A percentile compares a stretch with the other conserved stretches of the same genome.
phyloP scores from a whole-genome alignment of 2,888 invertebrate genomes.

The Molanna angustata region DNA sequence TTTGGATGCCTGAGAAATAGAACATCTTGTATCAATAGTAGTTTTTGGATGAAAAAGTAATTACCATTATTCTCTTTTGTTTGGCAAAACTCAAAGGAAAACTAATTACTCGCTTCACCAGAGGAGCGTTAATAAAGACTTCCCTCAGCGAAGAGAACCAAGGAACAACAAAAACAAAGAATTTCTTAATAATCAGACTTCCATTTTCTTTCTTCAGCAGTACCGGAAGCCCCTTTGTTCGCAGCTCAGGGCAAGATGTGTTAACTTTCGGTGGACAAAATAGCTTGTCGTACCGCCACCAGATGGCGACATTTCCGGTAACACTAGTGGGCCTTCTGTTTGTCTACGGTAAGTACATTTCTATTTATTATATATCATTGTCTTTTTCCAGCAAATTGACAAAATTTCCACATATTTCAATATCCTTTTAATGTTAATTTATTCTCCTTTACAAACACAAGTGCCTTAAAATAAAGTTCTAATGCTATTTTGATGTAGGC shows the following conservation, averaged over 20 bases:
- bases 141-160: background rate
- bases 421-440: too few species aligned
- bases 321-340: constrained; percentile 25
- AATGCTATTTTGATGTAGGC: too few species aligned
- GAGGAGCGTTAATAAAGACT: background rate
- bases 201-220: constrained; percentile 19
- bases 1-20: too few species aligned
- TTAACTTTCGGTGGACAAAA: constrained; percentile 25
- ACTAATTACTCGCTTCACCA: background rate
- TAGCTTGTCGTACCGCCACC: constrained; percentile 27
- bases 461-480: too few species aligned
- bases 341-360: constrained; percentile 29
- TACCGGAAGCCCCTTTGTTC: constrained; percentile 18
- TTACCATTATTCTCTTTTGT: background rate
- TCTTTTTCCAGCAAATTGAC: too few species aligned
- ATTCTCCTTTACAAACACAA: too few species aligned
- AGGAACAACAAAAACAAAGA: background rate
- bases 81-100: background rate
- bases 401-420: too few species aligned
- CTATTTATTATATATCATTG: too few species aligned
- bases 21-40: too few species aligned
- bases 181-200: too few species aligned
- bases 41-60: too few species aligned
- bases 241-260: constrained; percentile 21
- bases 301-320: constrained; percentile 31